Base-by-base conservation (phyloP, 2,797 vertebrate genomes). In the Schizopygopsis malacanthus region DNA sequence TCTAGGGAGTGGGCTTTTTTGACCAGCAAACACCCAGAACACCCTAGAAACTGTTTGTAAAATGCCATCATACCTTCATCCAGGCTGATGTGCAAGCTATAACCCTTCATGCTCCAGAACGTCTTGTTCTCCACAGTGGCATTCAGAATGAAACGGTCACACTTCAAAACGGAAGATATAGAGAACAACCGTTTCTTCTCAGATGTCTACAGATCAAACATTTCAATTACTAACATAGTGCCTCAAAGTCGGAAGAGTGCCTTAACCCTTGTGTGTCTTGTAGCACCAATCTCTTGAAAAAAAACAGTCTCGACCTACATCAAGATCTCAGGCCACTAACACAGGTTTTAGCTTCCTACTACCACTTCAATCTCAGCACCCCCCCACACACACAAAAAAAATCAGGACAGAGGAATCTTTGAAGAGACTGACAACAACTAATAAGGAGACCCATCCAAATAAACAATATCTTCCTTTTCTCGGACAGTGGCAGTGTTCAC, bases 141-240 rank as follows among this genome's bases (percentile, higher is more conserved):
- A 78, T 52, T 89, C 37, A 47, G 73, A 39, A 39, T 28, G 11
- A 33, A 81, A 12, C 54, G 70, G 81, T 16, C 15, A 25, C 80
- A 81, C 84, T 73, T 81, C 61, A 84, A 83, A 89, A 63, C 52
- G 4, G 3, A 22, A 59, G 37, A 81, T 56, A 81, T 56, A 41
- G 59, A 39, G 37, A 22, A 33, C 10, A 47, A 54, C 22, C 43
- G 61, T 84, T 77, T 88, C 83, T 45, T 84, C 54, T 82, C 41
- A 79, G 76, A 73, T 45, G 63, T 72, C 77, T n/a, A 72, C 81
- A 89, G 56, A 87, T 89, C 88, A 89, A 90, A 88, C 80, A 83
- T 41, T 83, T 85, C 84, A 83, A 88, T 90, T 87, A 83, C 52
- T 8, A 65, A 54, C 63, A 78, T 39, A 67, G 25, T 20, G 63